These are phyloP conservation scores for Isaurus tuberculatus DNA, from an alignment of 92 coral and sea anemone genomes.

Conservation along the genomic window DNA sequence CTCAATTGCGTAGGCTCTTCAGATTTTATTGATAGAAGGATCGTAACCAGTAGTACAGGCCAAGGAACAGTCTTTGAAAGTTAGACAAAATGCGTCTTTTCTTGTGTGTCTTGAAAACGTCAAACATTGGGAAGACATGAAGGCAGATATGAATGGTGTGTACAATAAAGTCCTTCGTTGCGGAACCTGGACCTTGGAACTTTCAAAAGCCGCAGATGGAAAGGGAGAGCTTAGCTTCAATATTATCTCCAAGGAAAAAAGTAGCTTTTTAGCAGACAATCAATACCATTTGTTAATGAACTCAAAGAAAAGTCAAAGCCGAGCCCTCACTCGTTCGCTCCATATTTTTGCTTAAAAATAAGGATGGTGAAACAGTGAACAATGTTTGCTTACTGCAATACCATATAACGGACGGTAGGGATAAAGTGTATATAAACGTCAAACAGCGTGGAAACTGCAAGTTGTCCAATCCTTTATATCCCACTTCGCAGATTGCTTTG, in stretches of 20 bases:
- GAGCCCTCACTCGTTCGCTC: conserved; percentile 50
- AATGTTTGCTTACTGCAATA: conserved; percentile 48
- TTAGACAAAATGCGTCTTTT: conserved; percentile 58
- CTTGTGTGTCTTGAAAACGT: conserved; percentile 33
- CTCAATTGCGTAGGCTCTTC: conserved; percentile 30
- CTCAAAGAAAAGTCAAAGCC: conserved; percentile 58
- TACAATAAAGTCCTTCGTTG: conserved; percentile 52
- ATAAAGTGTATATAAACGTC: background rate
- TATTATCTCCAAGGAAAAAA: no score
- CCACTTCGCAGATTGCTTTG: conserved; percentile 27
- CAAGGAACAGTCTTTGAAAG: no score
- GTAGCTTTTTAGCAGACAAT: no score
- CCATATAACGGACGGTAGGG: conserved; percentile 25
- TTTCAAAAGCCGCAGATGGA: no score
- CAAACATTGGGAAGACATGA: conserved; percentile 61
- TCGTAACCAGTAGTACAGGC: no score
- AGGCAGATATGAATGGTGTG: conserved; percentile 60
- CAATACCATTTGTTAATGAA: conserved; percentile 41
- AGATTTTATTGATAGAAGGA: conserved; percentile 5
- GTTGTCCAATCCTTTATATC: conserved; percentile 15
- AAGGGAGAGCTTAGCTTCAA: no score
- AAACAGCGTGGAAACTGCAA: conserved; percentile 51
- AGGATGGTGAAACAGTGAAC: conserved; percentile 34
- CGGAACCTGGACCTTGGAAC: conserved; percentile 55
- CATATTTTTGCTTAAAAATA: conserved; percentile 45